These are phyloP conservation scores for Goniozus legneri DNA, from an alignment of 1,140 invertebrate species.

Conservation along the genomic window DNA sequence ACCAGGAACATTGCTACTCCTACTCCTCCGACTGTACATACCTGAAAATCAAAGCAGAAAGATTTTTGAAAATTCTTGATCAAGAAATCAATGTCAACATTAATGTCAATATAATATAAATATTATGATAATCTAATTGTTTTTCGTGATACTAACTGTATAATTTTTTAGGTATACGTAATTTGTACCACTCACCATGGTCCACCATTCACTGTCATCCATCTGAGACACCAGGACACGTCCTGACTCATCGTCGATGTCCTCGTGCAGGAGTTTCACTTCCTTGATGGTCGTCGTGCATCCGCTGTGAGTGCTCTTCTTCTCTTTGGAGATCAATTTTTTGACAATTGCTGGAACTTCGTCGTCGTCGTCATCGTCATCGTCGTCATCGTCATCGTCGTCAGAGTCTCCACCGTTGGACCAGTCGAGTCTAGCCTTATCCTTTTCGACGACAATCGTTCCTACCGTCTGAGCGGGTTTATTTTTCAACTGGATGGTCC, in stretches of 20 bases:
- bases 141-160: too few species aligned
- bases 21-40: slow-evolving; percentile 42
- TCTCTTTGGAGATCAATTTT: slow-evolving; percentile 28
- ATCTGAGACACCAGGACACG: slow-evolving; percentile 37
- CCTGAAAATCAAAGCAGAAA: slow-evolving; percentile 33
- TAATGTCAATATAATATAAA: too few species aligned
- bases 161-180: neutral
- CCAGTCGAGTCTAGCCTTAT: slow-evolving; percentile 35
- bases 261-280: slow-evolving; percentile 23
- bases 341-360: slow-evolving; percentile 29
- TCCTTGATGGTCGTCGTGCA: slow-evolving; percentile 32
- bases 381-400: slow-evolving; percentile 13
- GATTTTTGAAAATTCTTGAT: too few species aligned
- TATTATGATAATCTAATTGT: too few species aligned
- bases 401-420: neutral
- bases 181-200: slow-evolving; percentile 34
- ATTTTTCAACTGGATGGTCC: slow-evolving; percentile 29
- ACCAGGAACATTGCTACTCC: slow-evolving; percentile 46
- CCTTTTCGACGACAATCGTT: slow-evolving; percentile 24
- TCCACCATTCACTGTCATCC: slow-evolving; percentile 47
- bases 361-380: slow-evolving; percentile 19
- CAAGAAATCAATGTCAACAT: too few species aligned
- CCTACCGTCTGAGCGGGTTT: slow-evolving; percentile 26
- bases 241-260: slow-evolving; percentile 20
- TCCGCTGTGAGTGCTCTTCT: slow-evolving; percentile 20